These are phyloP conservation scores for Pammene fasciana DNA, from an alignment of 2,888 invertebrate species.

Conservation along the genomic window DNA sequence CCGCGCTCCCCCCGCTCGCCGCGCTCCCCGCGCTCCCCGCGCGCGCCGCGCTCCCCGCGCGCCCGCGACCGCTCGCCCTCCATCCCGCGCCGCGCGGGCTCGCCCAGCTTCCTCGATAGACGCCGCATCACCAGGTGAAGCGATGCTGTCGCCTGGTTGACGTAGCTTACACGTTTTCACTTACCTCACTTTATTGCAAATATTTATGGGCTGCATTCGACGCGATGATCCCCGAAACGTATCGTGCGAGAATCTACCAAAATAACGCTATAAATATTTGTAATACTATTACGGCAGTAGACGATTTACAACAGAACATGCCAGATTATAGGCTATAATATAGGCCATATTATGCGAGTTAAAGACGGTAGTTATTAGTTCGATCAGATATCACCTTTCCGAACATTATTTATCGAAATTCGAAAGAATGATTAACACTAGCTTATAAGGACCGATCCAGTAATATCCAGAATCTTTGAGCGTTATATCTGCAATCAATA, in stretches of 20 bases:
- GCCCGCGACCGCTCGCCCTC: slow-evolving; percentile 92
- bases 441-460: no score
- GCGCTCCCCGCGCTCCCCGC: slow-evolving; percentile 54
- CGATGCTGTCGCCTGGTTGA: slow-evolving; percentile 18
- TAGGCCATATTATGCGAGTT: background rate
- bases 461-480: no score
- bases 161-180: background rate
- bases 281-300: background rate
- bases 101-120: slow-evolving; percentile 96
- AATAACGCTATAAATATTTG: no score
- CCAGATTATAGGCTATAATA: background rate
- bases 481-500: no score
- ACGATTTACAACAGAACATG: background rate
- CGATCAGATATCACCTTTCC: no score
- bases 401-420: no score
- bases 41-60: slow-evolving; percentile 78
- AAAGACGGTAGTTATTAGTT: no score
- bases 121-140: slow-evolving; percentile 96
- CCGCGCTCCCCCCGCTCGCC: slow-evolving; percentile 79
- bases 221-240: no score
- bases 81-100: slow-evolving; percentile 95
- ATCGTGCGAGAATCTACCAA: no score
- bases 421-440: no score
- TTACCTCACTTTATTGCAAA: no score
- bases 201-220: no score